Percentiles rank a stretch among this genome's conserved stretches.
phyloP scores from a whole-genome alignment of 2,113 vertebrate genomes.

The Phoenicopterus ruber region DNA sequence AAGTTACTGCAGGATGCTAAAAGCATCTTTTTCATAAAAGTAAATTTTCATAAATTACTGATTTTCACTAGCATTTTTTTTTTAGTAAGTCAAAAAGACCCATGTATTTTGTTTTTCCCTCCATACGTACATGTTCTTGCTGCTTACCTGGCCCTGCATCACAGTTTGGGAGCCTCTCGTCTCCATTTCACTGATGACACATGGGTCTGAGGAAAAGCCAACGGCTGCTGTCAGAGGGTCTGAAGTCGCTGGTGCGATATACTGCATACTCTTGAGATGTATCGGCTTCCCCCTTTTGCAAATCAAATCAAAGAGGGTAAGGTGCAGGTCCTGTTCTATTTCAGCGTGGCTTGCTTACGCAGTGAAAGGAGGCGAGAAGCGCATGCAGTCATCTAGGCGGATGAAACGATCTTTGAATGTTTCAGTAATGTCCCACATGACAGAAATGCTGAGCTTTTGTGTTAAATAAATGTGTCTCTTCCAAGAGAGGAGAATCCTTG shows the following conservation, averaged over 20 bases:
- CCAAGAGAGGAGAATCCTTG: background rate
- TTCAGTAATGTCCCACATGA: background rate
- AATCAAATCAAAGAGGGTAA: background rate
- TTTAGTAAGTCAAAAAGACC: no score
- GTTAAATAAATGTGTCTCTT: background rate
- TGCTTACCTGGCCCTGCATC: background rate
- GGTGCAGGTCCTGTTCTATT: background rate
- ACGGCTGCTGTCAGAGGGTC: background rate
- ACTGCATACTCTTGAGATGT: background rate
- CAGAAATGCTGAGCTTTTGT: background rate
- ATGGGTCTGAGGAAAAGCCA: background rate
- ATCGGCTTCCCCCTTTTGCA: background rate
- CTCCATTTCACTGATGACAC: fast-evolving
- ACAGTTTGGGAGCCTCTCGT: background rate
- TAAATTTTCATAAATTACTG: no score
- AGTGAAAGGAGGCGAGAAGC: background rate
- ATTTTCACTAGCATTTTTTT: no score
- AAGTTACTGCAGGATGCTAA: no score
- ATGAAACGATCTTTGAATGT: background rate
- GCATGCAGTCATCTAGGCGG: background rate
- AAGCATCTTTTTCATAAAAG: no score
- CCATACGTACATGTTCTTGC: background rate
- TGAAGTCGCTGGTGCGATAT: background rate
- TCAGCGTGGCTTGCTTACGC: background rate
- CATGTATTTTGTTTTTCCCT: no score